Percentiles rank a stretch among this genome's conserved stretches.
Evolutionary conservation across 2,888 invertebrate species (phyloP).

Genomic region (Drosophila yooni): DNA sequence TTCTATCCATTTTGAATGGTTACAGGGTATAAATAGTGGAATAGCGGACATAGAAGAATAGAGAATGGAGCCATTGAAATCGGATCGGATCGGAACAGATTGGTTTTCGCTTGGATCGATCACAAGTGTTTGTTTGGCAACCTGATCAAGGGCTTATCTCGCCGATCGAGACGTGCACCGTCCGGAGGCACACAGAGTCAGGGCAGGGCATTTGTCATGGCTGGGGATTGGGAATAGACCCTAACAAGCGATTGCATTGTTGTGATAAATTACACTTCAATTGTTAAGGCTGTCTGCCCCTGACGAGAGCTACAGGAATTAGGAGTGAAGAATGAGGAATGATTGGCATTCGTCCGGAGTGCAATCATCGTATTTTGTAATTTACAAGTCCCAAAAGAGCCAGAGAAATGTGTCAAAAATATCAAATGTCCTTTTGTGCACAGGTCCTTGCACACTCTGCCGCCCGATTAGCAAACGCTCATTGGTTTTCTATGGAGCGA

Average conservation of each 20-base stretch:
- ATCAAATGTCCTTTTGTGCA: slow-evolving; percentile 74
- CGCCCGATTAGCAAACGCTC: slow-evolving; percentile 58
- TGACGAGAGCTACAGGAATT: background rate
- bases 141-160: slow-evolving; percentile 78
- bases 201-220: slow-evolving; percentile 73
- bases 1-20: background rate
- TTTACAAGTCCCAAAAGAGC: slow-evolving; percentile 61
- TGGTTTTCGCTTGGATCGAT: slow-evolving; percentile 1
- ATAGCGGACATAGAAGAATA: background rate
- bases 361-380: slow-evolving; percentile 62
- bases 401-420: slow-evolving; percentile 73
- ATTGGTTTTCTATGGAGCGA: slow-evolving; percentile 58
- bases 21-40: background rate
- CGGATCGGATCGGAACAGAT: slow-evolving; percentile 5
- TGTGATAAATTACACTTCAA: slow-evolving; percentile 80
- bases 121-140: slow-evolving; percentile 73
- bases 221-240: slow-evolving; percentile 36
- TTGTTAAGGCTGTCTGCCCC: slow-evolving; percentile 51
- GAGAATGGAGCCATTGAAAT: background rate
- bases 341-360: slow-evolving; percentile 12
- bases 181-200: slow-evolving; percentile 36
- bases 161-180: slow-evolving; percentile 59
- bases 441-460: slow-evolving; percentile 36
- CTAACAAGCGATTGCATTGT: slow-evolving; percentile 59
- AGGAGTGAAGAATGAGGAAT: slow-evolving; percentile 23